These are phyloP conservation scores for Arremon aurantiirostris DNA, from an alignment of 2,797 vertebrate genomes.

Conservation along the genomic window DNA sequence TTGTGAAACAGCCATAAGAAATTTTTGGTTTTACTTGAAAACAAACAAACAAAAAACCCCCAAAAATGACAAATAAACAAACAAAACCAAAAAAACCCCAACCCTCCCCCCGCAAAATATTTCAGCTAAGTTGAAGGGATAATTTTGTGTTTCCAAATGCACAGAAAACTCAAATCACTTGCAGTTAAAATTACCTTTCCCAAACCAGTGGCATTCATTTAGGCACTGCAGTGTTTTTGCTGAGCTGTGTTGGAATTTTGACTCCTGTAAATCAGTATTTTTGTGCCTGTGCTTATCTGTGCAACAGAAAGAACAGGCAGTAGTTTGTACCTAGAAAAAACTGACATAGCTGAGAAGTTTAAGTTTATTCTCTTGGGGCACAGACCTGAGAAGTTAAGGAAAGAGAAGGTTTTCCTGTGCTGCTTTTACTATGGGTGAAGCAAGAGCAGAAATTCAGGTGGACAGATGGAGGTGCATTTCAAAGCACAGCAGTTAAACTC, in stretches of 20 bases:
- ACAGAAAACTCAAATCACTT: not conserved
- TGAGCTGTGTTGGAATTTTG: not conserved
- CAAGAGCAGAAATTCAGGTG: not conserved
- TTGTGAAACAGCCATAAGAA: not conserved
- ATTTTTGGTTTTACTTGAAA: not conserved
- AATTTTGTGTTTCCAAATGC: not conserved
- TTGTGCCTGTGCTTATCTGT: not conserved
- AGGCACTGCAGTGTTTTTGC: not conserved
- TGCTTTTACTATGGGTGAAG: not conserved
- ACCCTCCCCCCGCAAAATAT: not conserved
- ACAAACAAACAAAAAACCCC: not conserved
- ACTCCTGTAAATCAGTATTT: not conserved
- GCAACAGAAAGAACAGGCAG: not conserved
- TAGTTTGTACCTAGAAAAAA: not conserved
- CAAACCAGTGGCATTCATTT: not conserved
- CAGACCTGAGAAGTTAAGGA: not conserved
- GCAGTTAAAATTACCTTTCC: not conserved
- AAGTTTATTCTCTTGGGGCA: not conserved
- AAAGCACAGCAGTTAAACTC: not conserved
- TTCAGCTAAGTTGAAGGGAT: not conserved
- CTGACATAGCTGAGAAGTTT: not conserved
- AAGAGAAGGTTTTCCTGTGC: not conserved
- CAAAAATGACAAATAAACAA: no score
- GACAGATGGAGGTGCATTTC: not conserved
- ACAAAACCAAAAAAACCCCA: not conserved